phyloP scores from a whole-genome alignment of 1,140 invertebrate species.

The Parapsyche elsis region DNA sequence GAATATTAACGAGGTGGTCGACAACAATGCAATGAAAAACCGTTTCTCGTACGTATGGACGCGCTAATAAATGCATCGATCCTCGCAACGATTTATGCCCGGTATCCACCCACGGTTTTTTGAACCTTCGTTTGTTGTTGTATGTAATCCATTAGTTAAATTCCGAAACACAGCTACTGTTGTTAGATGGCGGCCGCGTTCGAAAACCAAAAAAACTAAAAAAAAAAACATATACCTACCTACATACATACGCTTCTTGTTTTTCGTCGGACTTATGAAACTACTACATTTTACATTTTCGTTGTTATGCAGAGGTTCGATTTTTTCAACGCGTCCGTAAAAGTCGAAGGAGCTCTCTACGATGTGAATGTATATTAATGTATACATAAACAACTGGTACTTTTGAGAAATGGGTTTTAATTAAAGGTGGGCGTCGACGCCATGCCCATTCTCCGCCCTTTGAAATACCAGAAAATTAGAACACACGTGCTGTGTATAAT shows the following conservation, averaged over 20 bases:
- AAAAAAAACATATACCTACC: too few species aligned
- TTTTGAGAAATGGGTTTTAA: conserved; percentile 46
- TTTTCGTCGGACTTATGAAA: too few species aligned
- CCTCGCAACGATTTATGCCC: conserved; percentile 31
- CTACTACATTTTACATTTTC: too few species aligned
- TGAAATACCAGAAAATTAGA: conserved; percentile 40
- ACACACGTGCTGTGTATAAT: conserved; percentile 16
- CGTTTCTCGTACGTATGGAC: not conserved
- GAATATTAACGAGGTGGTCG: too few species aligned
- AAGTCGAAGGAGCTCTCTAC: conserved; percentile 16
- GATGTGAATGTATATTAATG: conserved; percentile 30
- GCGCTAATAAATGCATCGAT: conserved; percentile 48
- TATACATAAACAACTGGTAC: conserved; percentile 27
- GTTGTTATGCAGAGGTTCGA: not conserved
- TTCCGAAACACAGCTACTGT: conserved; percentile 44
- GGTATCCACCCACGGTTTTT: conserved; percentile 24
- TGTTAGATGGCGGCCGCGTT: not conserved
- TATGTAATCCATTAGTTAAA: conserved; percentile 43
- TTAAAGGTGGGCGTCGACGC: conserved; percentile 38
- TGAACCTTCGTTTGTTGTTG: conserved; percentile 6
- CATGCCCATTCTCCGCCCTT: conserved; percentile 44
- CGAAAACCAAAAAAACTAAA: not conserved
- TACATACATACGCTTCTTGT: too few species aligned
- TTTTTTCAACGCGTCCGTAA: not conserved
- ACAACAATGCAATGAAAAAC: too few species aligned